Evolutionary conservation across 2,888 invertebrate species (phyloP).

Genomic region (Amphipyra tragopoginis): DNA sequence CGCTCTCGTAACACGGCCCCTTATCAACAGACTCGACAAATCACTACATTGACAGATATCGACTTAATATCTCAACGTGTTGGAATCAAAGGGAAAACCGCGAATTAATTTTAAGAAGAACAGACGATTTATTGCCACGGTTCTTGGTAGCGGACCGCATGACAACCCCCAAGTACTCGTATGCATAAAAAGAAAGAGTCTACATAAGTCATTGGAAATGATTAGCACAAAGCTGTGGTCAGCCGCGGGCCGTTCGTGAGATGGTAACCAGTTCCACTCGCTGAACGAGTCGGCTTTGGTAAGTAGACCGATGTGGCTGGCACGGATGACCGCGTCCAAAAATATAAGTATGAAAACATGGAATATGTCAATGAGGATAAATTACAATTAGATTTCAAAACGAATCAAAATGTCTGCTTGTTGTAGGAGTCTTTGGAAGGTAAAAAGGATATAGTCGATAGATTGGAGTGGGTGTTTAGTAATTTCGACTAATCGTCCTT

Average conservation of each 20-base stretch:
- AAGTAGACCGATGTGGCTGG: conserved; percentile 73
- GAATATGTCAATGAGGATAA: conserved; percentile 11
- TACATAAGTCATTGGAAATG: conserved; percentile 71
- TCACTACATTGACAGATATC: conserved; percentile 61
- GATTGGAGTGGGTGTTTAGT: too few species aligned
- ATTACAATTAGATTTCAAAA: conserved; percentile 1
- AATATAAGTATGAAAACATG: conserved; percentile 41
- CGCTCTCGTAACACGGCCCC: conserved; percentile 82
- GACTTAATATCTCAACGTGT: conserved; percentile 44
- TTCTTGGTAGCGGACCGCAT: conserved; percentile 15
- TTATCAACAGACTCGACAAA: conserved; percentile 74
- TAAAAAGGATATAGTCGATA: too few species aligned
- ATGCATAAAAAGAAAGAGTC: conserved; percentile 49
- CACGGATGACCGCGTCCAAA: conserved; percentile 64
- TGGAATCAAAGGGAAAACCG: conserved; percentile 36
- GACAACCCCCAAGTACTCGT: background rate
- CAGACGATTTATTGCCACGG: conserved; percentile 6
- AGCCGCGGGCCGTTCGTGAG: conserved; percentile 66
- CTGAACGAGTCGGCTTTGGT: conserved; percentile 70
- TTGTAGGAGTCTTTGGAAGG: too few species aligned
- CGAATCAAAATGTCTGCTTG: too few species aligned
- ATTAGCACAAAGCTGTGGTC: conserved; percentile 72
- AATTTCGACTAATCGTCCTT: too few species aligned
- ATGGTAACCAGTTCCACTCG: conserved; percentile 78
- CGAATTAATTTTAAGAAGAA: conserved; percentile 22